Evolutionary conservation across 2,797 vertebrate genomes (phyloP).

Genomic region (Apodemus agrarius): DNA sequence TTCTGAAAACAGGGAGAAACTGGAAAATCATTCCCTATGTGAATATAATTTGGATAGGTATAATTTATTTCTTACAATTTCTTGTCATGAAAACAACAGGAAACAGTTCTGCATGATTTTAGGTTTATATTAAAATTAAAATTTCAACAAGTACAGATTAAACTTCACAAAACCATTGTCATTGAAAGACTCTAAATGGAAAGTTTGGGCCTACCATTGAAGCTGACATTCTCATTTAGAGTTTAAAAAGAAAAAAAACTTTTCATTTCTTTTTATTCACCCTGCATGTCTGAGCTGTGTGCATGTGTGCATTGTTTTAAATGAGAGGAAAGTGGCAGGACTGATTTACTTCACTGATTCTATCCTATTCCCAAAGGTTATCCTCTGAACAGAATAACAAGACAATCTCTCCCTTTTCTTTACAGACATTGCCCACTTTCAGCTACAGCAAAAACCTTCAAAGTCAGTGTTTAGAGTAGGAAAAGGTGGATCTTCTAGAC

Average conservation of each 20-base stretch:
- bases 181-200: not conserved
- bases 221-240: not conserved
- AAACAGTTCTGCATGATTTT: not conserved
- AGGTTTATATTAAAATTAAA: not conserved
- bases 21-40: not conserved
- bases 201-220: not conserved
- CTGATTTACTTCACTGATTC: not conserved
- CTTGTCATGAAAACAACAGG: not conserved
- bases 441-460: not conserved
- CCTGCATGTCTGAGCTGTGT: not conserved
- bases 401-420: not conserved
- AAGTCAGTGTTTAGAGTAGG: not conserved
- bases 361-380: not conserved
- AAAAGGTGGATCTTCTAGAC: slow-evolving; percentile 19
- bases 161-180: not conserved
- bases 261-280: not conserved
- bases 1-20: not conserved
- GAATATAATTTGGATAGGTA: not conserved
- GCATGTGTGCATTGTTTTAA: not conserved
- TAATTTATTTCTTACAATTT: not conserved
- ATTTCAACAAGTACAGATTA: slow-evolving; percentile 2
- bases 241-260: not conserved
- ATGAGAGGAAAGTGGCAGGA: not conserved
- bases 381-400: not conserved
- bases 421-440: not conserved